Conservation (phyloP, 1,140 invertebrate species). For the Orchesella cincta region DNA sequence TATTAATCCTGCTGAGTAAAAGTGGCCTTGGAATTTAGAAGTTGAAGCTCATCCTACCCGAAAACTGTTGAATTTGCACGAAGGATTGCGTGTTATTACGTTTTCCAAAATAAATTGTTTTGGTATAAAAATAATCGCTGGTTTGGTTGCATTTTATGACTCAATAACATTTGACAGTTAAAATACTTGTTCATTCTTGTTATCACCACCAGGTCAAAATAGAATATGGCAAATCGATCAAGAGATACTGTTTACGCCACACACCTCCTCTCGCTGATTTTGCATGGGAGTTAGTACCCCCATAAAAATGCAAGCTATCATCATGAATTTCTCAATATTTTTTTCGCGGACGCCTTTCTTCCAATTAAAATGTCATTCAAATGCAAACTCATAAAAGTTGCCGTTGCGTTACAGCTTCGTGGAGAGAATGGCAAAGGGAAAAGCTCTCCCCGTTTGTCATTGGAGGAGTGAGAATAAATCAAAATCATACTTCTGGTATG, state of each 20-base stretch:
- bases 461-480: neutral
- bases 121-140: neutral
- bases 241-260: neutral
- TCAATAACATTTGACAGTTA: neutral
- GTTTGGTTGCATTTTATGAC: neutral
- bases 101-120: too few species aligned
- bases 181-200: neutral
- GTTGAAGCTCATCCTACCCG: too few species aligned
- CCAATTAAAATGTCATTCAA: neutral
- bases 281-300: neutral
- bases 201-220: neutral
- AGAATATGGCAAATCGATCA: neutral
- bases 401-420: neutral
- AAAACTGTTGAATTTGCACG: too few species aligned
- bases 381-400: neutral
- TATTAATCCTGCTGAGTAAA: neutral
- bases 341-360: neutral
- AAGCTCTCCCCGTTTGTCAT: neutral
- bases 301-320: neutral
- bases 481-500: slow-evolving; percentile 1
- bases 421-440: neutral
- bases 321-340: neutral
- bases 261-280: neutral
- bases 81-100: too few species aligned
- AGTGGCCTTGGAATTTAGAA: neutral